phyloP scores from a whole-genome alignment of 53 echinoderm and acorn worm genomes.

The Patiria pectinifera region DNA sequence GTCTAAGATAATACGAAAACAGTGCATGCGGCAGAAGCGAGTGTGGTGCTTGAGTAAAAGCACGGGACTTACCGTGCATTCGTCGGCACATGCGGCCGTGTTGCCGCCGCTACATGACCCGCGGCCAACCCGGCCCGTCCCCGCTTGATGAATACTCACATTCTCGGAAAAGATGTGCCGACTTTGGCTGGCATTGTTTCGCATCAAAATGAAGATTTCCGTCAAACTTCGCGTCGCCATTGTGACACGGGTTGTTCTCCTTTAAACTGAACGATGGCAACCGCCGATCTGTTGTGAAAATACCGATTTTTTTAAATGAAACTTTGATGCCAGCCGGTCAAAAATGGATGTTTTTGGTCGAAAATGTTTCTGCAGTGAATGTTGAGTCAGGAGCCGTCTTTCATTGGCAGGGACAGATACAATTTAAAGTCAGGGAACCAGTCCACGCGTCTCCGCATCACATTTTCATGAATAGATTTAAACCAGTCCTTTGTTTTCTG shows the following conservation, averaged over 20 bases:
- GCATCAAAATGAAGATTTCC: conserved; percentile 96
- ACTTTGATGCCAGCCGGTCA: background rate
- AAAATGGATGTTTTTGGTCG: background rate
- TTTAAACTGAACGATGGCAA: background rate
- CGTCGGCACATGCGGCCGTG: conserved; percentile 39
- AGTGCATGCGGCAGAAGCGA: conserved; percentile 44
- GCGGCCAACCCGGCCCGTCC: conserved; percentile 8
- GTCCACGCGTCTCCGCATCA: background rate
- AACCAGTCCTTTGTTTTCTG: background rate
- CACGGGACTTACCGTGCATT: conserved; percentile 50
- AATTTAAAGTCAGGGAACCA: background rate
- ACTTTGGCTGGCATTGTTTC: conserved; percentile 94
- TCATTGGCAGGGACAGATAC: background rate
- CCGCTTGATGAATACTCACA: conserved; percentile 66
- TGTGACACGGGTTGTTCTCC: background rate
- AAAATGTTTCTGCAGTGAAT: background rate
- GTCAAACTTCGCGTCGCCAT: conserved; percentile 98
- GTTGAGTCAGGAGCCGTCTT: background rate
- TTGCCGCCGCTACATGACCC: conserved; percentile 19
- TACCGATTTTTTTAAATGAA: background rate
- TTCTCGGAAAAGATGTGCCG: conserved; percentile 94
- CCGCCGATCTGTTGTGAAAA: background rate
- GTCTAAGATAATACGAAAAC: conserved; percentile 22
- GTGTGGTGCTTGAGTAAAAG: conserved; percentile 33
- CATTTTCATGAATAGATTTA: background rate